Evolutionary conservation across 2,888 invertebrate genomes (phyloP).

Genomic region (Drosophila gaucha): DNA sequence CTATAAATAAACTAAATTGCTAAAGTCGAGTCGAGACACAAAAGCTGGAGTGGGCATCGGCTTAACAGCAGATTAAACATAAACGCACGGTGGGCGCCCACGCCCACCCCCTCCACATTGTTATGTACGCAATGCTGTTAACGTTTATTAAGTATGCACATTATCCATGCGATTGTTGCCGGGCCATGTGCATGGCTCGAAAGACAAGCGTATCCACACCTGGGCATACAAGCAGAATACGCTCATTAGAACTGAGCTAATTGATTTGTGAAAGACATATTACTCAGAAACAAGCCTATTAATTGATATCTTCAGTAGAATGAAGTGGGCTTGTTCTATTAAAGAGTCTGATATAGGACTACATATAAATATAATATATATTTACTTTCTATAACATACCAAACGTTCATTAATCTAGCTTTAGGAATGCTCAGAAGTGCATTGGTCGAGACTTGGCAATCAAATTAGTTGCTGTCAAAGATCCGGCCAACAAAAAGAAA

Average conservation of each 20-base stretch:
- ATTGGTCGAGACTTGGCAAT: slow-evolving; percentile 45
- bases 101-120: slow-evolving; percentile 13
- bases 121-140: slow-evolving; percentile 22
- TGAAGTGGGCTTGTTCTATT: background rate
- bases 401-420: background rate
- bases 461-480: slow-evolving; percentile 51
- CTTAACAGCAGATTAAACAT: slow-evolving; percentile 74
- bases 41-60: slow-evolving; percentile 38
- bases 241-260: slow-evolving; percentile 13
- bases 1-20: slow-evolving; percentile 77
- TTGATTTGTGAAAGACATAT: slow-evolving; percentile 9
- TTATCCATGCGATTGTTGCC: slow-evolving; percentile 37
- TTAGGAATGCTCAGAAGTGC: slow-evolving; percentile 29
- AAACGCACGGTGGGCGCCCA: slow-evolving; percentile 35
- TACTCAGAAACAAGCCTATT: background rate
- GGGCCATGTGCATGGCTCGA: slow-evolving; percentile 46
- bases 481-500: slow-evolving; percentile 33
- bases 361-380: too few species aligned
- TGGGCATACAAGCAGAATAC: slow-evolving; percentile 13
- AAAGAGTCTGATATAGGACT: background rate
- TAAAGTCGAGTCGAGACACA: slow-evolving; percentile 52
- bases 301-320: background rate
- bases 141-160: slow-evolving; percentile 67
- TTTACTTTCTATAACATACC: too few species aligned
- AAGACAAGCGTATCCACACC: slow-evolving; percentile 38